These are phyloP conservation scores for Rhadinocentrus ornatus DNA, from an alignment of 2,797 vertebrate genomes.

Conservation along the genomic window DNA sequence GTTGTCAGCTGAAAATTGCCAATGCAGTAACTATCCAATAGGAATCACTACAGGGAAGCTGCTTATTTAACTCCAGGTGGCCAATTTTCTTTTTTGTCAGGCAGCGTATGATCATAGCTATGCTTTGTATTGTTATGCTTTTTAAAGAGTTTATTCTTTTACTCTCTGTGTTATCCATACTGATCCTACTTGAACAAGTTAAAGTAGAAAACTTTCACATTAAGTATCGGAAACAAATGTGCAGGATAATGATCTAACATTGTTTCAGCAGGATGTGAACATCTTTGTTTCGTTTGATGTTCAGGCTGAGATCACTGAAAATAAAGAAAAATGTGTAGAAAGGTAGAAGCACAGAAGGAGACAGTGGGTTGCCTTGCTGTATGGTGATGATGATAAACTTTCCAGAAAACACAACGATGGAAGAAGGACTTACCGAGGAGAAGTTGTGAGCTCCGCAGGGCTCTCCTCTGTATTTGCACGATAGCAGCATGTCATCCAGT, in stretches of 20 bases:
- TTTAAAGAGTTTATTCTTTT: too few species aligned
- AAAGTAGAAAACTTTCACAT: not conserved
- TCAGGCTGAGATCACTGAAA: not conserved
- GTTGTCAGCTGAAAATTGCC: too few species aligned
- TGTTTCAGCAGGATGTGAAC: not conserved
- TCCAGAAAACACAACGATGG: not conserved
- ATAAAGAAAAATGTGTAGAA: too few species aligned
- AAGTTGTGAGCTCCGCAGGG: slow-evolving; percentile 96
- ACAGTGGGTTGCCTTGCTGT: not conserved
- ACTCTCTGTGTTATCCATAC: not conserved
- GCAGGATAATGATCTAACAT: not conserved
- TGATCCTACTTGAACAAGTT: not conserved
- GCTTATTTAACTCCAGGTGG: too few species aligned
- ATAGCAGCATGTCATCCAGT: slow-evolving; percentile 97
- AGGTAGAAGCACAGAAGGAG: not conserved
- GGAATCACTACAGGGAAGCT: too few species aligned
- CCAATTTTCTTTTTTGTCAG: too few species aligned
- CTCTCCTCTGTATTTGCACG: slow-evolving; percentile 97
- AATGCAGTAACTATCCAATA: too few species aligned
- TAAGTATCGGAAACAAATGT: not conserved
- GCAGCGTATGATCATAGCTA: too few species aligned
- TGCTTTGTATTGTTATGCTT: too few species aligned
- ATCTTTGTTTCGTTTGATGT: not conserved
- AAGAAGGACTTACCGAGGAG: slow-evolving; percentile 92
- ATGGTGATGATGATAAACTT: not conserved